Evolutionary conservation across 1,140 invertebrate species (phyloP), one percentile per base, ranked within the genome.

Genomic region (Ostrea edulis): DNA sequence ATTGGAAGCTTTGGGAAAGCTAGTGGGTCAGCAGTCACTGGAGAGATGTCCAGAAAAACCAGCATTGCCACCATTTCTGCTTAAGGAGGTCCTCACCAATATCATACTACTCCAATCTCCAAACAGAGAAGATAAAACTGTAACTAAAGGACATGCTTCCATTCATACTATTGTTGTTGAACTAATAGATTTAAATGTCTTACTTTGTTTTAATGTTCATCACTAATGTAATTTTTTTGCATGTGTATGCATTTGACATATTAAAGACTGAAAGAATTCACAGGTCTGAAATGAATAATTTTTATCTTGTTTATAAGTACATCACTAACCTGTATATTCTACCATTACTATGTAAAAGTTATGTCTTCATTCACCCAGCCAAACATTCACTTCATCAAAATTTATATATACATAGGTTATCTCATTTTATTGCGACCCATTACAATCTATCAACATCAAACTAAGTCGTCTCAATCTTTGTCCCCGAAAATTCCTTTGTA

Each of bases 381-480:
- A 55, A 55, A 55, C 54, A 55, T 8, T 8, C 54, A 0, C 20
- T 17, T n/a, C 20, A 20, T 20, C 17, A 62, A 20, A 20, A 7
- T 62, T 20, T 62, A 20, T 62, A 17, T 20, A 20, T 62, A 62
- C 17, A 17, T 3, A 62, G 7, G 17, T 62, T 62, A 62, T 58
- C 20, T 58, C 2, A 77, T 77, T 77, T 77, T 77, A 77, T 77
- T 77, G 68, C 68, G 12, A 25, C 68, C 68, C 35, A 29, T 77
- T 77, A 77, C 68, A 77, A 29, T 35, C 14, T 25, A 77, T 35
- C 29, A 77, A 77, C 68, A 77, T 77, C 68, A 77, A 77, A 77
- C 68, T 77, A 29, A 62, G n/a, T 77, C 12, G 8, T 29, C 11
- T 11, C 25, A 11, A 9, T 71, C 68, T 77, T 77, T 77, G 68